A percentile compares a stretch with the other conserved stretches of the same genome.
Evolutionary conservation across 2,113 vertebrate species (phyloP).

Genomic region (Colistium nudipinnis): DNA sequence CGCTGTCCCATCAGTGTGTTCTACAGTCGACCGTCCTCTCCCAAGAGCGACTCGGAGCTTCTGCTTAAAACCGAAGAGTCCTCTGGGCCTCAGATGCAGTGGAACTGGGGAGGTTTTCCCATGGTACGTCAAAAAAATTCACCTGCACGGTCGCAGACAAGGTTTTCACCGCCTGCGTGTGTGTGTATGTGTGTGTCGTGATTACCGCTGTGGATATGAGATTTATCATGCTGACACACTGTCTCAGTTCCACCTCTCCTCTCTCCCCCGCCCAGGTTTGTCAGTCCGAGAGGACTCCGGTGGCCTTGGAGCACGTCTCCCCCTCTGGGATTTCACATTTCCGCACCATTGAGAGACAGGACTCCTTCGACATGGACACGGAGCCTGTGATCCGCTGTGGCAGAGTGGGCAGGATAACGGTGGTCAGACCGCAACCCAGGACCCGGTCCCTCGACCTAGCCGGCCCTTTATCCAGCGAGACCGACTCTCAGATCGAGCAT

Average conservation of each 20-base stretch:
- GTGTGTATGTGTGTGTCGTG: too few relatives aligned
- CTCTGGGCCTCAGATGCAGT: conserved; percentile 86
- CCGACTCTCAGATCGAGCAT: not conserved
- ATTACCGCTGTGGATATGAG: not conserved
- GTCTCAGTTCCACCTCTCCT: conserved; percentile 5
- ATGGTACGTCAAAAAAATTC: conserved; percentile 75
- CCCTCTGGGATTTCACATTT: conserved; percentile 70
- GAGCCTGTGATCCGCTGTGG: conserved; percentile 45
- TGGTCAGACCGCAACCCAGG: conserved; percentile 78
- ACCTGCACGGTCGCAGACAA: not conserved
- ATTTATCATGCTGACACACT: not conserved
- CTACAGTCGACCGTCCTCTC: conserved; percentile 71
- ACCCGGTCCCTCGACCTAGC: conserved; percentile 45
- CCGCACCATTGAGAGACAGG: conserved; percentile 78
- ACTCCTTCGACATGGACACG: conserved; percentile 73
- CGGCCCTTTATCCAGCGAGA: conserved; percentile 12
- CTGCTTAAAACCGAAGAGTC: conserved; percentile 79
- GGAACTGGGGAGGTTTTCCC: conserved; percentile 93
- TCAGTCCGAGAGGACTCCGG: conserved; percentile 58
- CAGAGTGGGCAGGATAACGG: conserved; percentile 56
- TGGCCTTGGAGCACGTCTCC: conserved; percentile 48
- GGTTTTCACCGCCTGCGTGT: not conserved
- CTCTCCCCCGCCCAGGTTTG: conserved; percentile 58
- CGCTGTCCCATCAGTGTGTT: conserved; percentile 66
- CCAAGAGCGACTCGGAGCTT: conserved; percentile 95